Percentiles rank a stretch among this genome's conserved stretches.
Conservation (phyloP, 2,888 invertebrate genomes). For the Idaea biselata region DNA sequence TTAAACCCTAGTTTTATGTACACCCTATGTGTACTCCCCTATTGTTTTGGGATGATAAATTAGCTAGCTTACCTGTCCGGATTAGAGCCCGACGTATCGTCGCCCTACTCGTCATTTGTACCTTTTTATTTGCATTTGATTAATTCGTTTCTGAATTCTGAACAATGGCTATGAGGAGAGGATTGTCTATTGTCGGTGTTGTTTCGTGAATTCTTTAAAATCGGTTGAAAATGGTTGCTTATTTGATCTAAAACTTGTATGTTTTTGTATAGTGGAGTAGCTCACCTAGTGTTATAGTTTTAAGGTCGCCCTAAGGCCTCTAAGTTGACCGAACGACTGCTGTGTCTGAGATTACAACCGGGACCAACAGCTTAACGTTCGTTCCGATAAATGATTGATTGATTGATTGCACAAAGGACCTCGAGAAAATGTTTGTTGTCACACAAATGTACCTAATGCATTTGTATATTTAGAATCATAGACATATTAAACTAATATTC, state of each 20-base stretch:
- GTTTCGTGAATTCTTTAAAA: constrained; percentile 6
- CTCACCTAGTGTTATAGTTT: too few relatives aligned
- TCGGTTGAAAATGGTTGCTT: background rate
- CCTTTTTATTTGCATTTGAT: constrained; percentile 71
- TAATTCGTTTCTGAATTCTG: constrained; percentile 51
- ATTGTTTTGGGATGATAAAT: constrained; percentile 78
- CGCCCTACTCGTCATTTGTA: constrained; percentile 54
- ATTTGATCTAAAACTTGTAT: background rate
- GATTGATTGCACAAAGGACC: too few relatives aligned
- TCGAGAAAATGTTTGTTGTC: too few relatives aligned
- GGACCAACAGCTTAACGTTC: too few relatives aligned
- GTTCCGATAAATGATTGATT: too few relatives aligned
- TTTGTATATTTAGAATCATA: too few relatives aligned
- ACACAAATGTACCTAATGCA: too few relatives aligned
- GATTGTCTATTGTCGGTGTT: constrained; percentile 19
- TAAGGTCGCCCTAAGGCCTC: too few relatives aligned
- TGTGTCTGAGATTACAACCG: too few relatives aligned
- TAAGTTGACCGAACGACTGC: too few relatives aligned
- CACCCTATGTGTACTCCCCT: constrained; percentile 53
- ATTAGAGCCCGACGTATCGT: constrained; percentile 68
- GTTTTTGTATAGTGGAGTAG: too few relatives aligned
- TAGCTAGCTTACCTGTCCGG: constrained; percentile 77
- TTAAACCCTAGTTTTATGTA: constrained; percentile 53
- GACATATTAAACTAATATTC: too few relatives aligned
- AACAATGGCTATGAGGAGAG: constrained; percentile 39